Percentiles rank a stretch among this genome's conserved stretches.
Evolutionary conservation across 2,113 vertebrate genomes (phyloP).

Genomic region (Anoura caudifer): DNA sequence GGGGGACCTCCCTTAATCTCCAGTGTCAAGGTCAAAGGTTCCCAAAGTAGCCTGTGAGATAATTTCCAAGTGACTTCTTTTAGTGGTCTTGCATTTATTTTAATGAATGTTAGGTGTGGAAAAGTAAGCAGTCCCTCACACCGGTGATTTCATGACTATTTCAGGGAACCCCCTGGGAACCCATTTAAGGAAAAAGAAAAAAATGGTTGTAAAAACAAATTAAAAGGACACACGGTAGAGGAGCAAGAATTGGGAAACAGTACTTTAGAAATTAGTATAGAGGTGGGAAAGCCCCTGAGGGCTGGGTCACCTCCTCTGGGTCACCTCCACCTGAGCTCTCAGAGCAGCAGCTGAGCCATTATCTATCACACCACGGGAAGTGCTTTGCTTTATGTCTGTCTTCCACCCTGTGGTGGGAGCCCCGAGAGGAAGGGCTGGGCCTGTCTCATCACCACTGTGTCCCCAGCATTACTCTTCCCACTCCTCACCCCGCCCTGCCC

Average conservation of each 20-base stretch:
- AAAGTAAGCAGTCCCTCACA: not conserved
- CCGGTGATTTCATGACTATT: not conserved
- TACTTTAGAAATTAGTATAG: not conserved
- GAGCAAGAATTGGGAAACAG: not conserved
- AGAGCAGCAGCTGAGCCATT: not conserved
- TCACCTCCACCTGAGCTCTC: not conserved
- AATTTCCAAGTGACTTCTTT: not conserved
- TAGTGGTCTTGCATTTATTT: not conserved
- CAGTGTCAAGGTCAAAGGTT: not conserved
- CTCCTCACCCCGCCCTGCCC: accelerated
- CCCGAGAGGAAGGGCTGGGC: not conserved
- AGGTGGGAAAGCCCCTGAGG: not conserved
- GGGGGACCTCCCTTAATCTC: not conserved
- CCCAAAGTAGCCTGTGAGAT: not conserved
- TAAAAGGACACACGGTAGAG: not conserved
- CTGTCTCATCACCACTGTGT: not conserved
- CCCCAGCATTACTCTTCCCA: not conserved
- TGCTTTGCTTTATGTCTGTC: not conserved
- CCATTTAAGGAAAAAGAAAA: not conserved
- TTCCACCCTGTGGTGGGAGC: not conserved
- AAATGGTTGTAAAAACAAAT: not conserved
- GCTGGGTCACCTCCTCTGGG: not conserved
- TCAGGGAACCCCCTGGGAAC: not conserved
- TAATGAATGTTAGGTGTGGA: not conserved
- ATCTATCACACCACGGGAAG: not conserved